These are phyloP conservation scores for Diarsia rubi DNA, from an alignment of 2,888 invertebrate genomes.

Conservation along the genomic window DNA sequence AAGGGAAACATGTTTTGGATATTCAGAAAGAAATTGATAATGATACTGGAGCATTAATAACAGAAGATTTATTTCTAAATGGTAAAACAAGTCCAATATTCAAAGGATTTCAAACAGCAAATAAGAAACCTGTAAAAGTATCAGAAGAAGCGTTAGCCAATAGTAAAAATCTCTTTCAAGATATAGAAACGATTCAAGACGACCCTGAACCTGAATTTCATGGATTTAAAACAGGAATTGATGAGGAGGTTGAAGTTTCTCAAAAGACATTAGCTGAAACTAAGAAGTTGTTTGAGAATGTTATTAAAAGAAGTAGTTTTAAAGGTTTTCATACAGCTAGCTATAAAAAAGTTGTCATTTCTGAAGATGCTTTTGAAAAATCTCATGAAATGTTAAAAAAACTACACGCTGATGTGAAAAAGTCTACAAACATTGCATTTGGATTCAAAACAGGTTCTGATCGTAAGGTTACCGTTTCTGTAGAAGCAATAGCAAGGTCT, in stretches of 20 bases:
- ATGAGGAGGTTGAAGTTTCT: constrained; percentile 69
- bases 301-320: constrained; percentile 51
- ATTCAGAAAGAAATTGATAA: neutral
- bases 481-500: constrained; percentile 39
- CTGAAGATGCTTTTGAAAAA: constrained; percentile 64
- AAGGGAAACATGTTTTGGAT: neutral
- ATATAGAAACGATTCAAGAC: constrained; percentile 42
- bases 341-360: constrained; percentile 57
- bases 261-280: constrained; percentile 74
- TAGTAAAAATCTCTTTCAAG: constrained; percentile 75
- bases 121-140: constrained; percentile 74
- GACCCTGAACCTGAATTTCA: constrained; percentile 46
- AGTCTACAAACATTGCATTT: neutral
- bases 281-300: constrained; percentile 74
- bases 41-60: neutral
- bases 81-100: constrained; percentile 40
- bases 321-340: constrained; percentile 59
- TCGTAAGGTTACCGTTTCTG: constrained; percentile 16
- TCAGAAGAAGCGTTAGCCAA: constrained; percentile 77
- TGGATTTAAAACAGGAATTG: constrained; percentile 72
- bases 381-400: constrained; percentile 69
- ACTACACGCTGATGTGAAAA: neutral
- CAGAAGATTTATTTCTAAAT: neutral
- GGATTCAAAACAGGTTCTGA: constrained; percentile 47
- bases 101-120: constrained; percentile 77